phyloP scores from a whole-genome alignment of 1,140 invertebrate species.

The Globodera rostochiensis region DNA sequence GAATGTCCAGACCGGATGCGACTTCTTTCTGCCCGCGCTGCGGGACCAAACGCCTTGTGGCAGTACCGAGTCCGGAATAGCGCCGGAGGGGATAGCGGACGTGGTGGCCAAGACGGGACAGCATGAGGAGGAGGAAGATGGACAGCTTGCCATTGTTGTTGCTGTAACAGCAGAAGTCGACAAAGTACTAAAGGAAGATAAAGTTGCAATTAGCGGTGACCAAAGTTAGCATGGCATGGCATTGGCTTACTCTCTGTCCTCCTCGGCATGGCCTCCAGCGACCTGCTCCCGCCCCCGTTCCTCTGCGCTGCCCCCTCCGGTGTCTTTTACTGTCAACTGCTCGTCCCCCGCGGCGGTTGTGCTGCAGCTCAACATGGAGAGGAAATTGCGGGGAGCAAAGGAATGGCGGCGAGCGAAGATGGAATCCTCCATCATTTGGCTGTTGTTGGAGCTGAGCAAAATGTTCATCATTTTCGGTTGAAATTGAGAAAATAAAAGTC shows the following conservation, averaged over 20 bases:
- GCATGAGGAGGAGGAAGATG: neutral
- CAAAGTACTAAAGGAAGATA: neutral
- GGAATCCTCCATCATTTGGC: neutral
- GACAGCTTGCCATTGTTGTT: neutral
- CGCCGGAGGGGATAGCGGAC: neutral
- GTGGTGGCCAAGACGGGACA: neutral
- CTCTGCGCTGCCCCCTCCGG: neutral
- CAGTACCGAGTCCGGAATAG: neutral
- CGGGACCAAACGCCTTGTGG: constrained; percentile 22
- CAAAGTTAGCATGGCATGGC: too few relatives aligned
- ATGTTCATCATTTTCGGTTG: too few relatives aligned
- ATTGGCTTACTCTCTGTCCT: neutral
- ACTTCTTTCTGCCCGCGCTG: constrained; percentile 56
- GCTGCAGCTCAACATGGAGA: neutral
- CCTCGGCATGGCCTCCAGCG: neutral
- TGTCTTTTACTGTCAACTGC: neutral
- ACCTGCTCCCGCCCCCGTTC: neutral
- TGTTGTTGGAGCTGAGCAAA: too few relatives aligned
- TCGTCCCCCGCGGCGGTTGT: neutral
- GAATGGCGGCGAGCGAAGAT: neutral
- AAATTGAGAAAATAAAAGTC: too few relatives aligned
- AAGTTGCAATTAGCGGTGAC: neutral
- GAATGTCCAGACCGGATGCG: constrained; percentile 56
- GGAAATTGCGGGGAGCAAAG: neutral
- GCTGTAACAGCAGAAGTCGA: neutral